These are phyloP conservation scores for Acipenser oxyrinchus DNA, from an alignment of 2,797 vertebrate genomes.

Conservation along the genomic window DNA sequence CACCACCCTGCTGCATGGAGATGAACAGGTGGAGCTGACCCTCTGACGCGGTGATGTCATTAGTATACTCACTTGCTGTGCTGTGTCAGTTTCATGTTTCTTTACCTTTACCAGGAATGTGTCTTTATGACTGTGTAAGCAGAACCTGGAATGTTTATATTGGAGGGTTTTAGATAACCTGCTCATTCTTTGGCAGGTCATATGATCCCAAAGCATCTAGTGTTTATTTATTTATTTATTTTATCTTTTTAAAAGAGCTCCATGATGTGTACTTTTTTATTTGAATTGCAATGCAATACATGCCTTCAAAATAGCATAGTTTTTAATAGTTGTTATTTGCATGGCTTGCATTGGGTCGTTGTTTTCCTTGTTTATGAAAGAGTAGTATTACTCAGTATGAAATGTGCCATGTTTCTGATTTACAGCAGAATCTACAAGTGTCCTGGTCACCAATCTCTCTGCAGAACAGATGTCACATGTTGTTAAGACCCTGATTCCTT, in stretches of 20 bases:
- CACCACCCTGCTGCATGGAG: conserved; percentile 55
- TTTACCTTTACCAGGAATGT: conserved; percentile 33
- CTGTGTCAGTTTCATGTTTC: conserved; percentile 50
- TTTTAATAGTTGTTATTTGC: too few species aligned
- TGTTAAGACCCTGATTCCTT: conserved; percentile 76
- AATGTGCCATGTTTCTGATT: conserved; percentile 17
- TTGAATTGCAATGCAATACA: too few species aligned
- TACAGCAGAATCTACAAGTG: conserved; percentile 35
- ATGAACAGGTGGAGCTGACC: conserved; percentile 66
- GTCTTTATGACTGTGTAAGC: conserved; percentile 42
- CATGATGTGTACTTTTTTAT: too few species aligned
- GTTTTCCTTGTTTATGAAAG: too few species aligned
- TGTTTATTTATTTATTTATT: conserved; percentile 15
- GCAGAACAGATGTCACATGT: conserved; percentile 72
- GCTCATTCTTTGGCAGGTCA: background rate
- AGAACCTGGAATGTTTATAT: conserved; percentile 13
- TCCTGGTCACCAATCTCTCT: conserved; percentile 51
- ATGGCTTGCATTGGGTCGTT: too few species aligned
- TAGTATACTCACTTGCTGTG: conserved; percentile 49
- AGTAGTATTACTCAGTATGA: background rate
- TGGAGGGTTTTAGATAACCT: background rate
- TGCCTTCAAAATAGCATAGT: too few species aligned
- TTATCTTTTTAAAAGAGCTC: background rate
- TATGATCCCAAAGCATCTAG: background rate
- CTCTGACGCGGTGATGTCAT: conserved; percentile 49